A percentile compares a stretch with the other conserved stretches of the same genome.
Conservation (phyloP, 2,888 invertebrate genomes). For the Catocala fraxini region DNA sequence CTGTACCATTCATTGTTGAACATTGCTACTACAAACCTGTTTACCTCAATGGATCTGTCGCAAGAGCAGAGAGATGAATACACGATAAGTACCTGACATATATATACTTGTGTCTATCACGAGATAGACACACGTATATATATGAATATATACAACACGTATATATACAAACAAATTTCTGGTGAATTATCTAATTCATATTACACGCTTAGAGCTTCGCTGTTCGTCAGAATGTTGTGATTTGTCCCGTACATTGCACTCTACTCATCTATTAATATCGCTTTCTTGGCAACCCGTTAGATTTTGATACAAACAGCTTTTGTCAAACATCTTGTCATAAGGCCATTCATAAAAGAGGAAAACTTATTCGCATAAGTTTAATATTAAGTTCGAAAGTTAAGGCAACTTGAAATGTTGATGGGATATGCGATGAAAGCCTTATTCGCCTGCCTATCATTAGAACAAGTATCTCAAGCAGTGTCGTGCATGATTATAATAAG, state of each 20-base stretch:
- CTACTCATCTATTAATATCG: constrained; percentile 64
- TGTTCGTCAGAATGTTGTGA: constrained; percentile 49
- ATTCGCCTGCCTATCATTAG: neutral
- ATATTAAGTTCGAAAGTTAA: neutral
- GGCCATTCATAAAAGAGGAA: constrained; percentile 51
- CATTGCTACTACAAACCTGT: constrained; percentile 25
- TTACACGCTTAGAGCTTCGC: constrained; percentile 10
- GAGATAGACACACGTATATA: no score
- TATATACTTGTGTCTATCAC: constrained; percentile 6
- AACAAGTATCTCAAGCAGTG: neutral
- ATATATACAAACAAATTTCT: constrained; percentile 9
- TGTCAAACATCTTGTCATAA: constrained; percentile 38
- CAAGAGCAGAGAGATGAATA: constrained; percentile 11
- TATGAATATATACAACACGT: no score
- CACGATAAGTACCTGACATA: constrained; percentile 3
- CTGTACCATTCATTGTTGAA: constrained; percentile 32
- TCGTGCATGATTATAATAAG: constrained; percentile 7
- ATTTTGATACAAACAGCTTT: constrained; percentile 44
- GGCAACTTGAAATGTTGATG: no score
- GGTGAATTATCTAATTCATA: constrained; percentile 14
- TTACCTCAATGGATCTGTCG: constrained; percentile 21
- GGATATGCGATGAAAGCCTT: no score
- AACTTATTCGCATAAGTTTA: neutral
- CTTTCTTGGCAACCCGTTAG: constrained; percentile 59
- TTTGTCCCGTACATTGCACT: constrained; percentile 70